A percentile compares a stretch with the other conserved stretches of the same genome.
phyloP scores from a whole-genome alignment of 2,888 invertebrate genomes.

The Chrysolina oricalcia region DNA sequence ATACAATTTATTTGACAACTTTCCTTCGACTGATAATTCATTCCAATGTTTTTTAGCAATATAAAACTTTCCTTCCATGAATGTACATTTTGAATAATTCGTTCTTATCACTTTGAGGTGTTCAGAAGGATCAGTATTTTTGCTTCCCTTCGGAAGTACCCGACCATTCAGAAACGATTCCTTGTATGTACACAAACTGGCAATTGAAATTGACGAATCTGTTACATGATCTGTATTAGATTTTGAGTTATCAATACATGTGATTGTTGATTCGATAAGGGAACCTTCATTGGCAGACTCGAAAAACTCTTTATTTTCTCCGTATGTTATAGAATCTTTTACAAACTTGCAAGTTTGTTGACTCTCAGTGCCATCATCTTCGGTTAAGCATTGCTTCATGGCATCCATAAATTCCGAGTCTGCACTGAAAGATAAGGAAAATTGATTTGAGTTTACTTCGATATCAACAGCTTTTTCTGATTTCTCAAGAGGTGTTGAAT shows the following conservation, averaged over 20 bases:
- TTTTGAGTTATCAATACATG: neutral
- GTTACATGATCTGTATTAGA: neutral
- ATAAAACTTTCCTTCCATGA: conserved; percentile 10
- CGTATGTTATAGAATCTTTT: too few species aligned
- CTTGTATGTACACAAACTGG: neutral
- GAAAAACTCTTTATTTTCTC: too few species aligned
- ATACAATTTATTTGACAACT: neutral
- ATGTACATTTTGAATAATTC: conserved; percentile 19
- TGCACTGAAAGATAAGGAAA: neutral
- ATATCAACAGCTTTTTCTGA: neutral
- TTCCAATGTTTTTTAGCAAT: neutral
- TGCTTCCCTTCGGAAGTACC: neutral
- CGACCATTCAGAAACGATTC: neutral
- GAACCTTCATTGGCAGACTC: neutral
- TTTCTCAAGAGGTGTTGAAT: neutral
- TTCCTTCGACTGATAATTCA: neutral
- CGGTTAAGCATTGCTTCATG: neutral
- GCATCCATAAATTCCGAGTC: too few species aligned
- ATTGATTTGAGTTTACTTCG: neutral
- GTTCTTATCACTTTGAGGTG: neutral
- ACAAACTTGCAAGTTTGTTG: neutral
- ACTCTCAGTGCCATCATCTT: neutral
- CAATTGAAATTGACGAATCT: neutral
- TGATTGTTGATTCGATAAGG: neutral
- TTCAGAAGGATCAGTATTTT: neutral